Evolutionary conservation across 2,888 invertebrate genomes (phyloP), one percentile per base, ranked within the genome.

Genomic region (Eilema caniola): DNA sequence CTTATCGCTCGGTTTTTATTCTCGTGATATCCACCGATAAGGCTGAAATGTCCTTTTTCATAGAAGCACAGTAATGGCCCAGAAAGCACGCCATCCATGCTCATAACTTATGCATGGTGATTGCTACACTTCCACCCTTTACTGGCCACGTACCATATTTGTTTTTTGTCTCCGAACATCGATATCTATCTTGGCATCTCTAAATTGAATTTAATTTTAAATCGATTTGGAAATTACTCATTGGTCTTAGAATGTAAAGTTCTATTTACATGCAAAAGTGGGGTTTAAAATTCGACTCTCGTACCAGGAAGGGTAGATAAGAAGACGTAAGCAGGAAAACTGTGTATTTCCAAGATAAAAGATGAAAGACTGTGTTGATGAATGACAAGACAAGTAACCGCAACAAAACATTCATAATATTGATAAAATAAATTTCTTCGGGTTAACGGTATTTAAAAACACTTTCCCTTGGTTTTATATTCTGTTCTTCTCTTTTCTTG

Each of bases 11-110:
- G 76, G 91, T 93, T 95, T 94, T 95, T 95, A 95, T 95, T 95
- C 94, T 93, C 92, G 92, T 93, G 95, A 95, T 95, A 94, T 91
- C 93, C 92, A 87, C 81, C 91, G 95, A 95, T 95, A 95, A 95
- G 91, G 90, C 86, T 86, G 89, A 92, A 94, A 94, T 94, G 94
- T 95, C 94, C 94, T 94, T 95, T 95, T 95, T 92, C 95, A 95
- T 94, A 95, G 95, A 95, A 95, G 90, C 87, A 80, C 91, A 88
- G 90, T 95, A 95, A 95, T 95, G 94, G 94, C 86, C 84, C 86
- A 85, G 87, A 85, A 92, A 88, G 92, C 95, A 95, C 95, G 95
- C 94, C 85, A 95, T 85, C 89, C 87, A 68, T 77, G 79, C 85
- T 93, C 91, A 95, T 95, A 88, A 95, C 90, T 95, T 95, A 95